Evolutionary conservation across 2,888 invertebrate species (phyloP), one percentile per base, ranked within the genome.

Genomic region (Zeuzera pyrina): DNA sequence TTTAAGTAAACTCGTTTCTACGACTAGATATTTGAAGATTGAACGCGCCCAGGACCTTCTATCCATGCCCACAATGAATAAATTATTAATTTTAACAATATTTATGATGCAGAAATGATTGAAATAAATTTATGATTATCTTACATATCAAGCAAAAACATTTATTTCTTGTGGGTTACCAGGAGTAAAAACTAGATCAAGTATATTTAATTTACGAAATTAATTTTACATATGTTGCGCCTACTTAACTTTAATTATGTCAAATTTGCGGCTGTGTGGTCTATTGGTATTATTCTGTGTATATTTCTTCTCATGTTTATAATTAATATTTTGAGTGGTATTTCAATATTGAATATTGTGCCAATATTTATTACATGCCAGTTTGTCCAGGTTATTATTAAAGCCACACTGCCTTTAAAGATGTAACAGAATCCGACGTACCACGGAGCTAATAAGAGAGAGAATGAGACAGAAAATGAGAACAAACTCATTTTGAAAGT

Each of bases 361-460:
- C 49, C 66, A 59, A 72, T 72, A 63, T 61, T 70, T 52, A 69
- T 65, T 49, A 46, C 43, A 52, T 62, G 57, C 56, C 67, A 70
- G 72, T 79, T 58, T 81, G 79, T 81, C 68, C 81, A 81, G 81
- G 81, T 79, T 50, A 50, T 61, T 68, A 63, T 57, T 67, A 73
- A 54, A 69, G 69, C 77, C 79, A 79, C 78, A 81, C 78, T 69
- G 78, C 77, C 74, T 71, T 66, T 62, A 65, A 64, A 56, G 65
- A 61, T 57, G 55, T 69, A 66, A 63, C 61, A 65, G 58, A 61
- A 62, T 59, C 55, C 62, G 59, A 52, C 57, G 57, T 52, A 59
- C 30, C 30, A 58, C 60, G 73, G 70, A 66, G 74, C 68, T 68
- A 59, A 60, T 64, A 52, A 62, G 59, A 53, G 56, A 67, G 39